These are phyloP conservation scores for Drosophila suzukii DNA, from an alignment of 1,140 invertebrate species.

Conservation along the genomic window DNA sequence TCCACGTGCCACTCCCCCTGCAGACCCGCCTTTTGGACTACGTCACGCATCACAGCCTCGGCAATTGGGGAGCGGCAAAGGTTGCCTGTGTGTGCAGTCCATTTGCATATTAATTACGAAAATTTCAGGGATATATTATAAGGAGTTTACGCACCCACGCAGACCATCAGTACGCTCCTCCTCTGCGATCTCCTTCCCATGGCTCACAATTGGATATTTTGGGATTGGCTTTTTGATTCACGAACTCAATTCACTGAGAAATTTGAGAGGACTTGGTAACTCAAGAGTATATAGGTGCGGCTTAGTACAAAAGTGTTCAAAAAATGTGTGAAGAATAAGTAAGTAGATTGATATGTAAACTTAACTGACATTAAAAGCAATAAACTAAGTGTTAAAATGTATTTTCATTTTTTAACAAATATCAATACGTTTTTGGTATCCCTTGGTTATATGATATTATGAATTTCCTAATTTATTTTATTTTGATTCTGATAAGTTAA, in stretches of 20 bases:
- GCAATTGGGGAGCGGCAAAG: conserved; percentile 97
- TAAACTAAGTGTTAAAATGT: not conserved
- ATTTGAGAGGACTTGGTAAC: not conserved
- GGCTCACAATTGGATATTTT: not conserved
- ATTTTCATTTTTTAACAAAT: not conserved
- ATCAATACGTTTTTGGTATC: too few species aligned
- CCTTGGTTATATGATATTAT: too few species aligned
- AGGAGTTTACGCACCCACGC: conserved; percentile 83
- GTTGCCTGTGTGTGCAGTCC: conserved; percentile 87
- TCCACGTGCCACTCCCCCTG: conserved; percentile 92
- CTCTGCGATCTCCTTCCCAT: conserved; percentile 24
- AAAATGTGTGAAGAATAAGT: conserved; percentile 4
- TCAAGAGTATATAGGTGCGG: not conserved
- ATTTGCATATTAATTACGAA: conserved; percentile 31
- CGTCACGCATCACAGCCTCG: conserved; percentile 93
- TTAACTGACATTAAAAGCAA: conserved; percentile 3
- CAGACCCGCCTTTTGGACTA: conserved; percentile 88
- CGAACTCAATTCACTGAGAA: not conserved
- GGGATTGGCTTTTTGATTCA: conserved; percentile 11
- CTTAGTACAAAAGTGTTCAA: conserved; percentile 17
- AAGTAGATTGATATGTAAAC: not conserved
- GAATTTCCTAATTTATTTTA: too few species aligned
- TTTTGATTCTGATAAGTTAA: too few species aligned
- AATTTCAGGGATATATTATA: conserved; percentile 2
- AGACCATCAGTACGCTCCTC: conserved; percentile 84